Conservation (phyloP, 2,113 vertebrate genomes). For the Lipophrys pholis region DNA sequence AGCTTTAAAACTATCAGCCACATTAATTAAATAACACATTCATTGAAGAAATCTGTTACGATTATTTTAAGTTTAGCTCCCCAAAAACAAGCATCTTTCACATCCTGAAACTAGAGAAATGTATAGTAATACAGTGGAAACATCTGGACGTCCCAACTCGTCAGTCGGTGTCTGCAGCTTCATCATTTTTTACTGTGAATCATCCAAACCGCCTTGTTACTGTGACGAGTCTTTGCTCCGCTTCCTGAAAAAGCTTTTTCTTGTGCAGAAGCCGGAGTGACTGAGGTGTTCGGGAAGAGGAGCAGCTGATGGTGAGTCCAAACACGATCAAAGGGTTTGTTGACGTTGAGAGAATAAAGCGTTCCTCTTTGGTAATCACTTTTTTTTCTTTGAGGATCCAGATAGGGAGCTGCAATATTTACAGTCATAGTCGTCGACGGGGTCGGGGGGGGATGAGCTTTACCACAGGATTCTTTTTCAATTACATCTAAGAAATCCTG, state of each 20-base stretch:
- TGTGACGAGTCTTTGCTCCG: not conserved
- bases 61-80: constrained; percentile 22
- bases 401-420: not conserved
- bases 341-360: constrained; percentile 2
- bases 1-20: constrained; percentile 11
- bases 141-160: not conserved
- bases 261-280: not conserved
- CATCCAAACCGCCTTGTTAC: constrained; percentile 2
- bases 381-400: not conserved
- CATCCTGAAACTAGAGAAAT: constrained; percentile 21
- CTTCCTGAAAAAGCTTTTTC: not conserved
- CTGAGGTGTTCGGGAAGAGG: not conserved
- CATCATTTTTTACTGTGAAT: not conserved
- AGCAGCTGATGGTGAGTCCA: not conserved
- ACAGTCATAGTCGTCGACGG: not conserved
- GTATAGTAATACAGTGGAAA: constrained; percentile 11
- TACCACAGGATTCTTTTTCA: no score
- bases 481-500: no score
- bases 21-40: constrained; percentile 18
- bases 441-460: no score
- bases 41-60: constrained; percentile 31
- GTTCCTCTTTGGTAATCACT: constrained; percentile 5
- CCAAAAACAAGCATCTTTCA: not conserved
- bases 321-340: not conserved
- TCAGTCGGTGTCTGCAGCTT: not conserved